Conservation (phyloP, 1,140 invertebrate genomes). For the Drosophila azteca region DNA sequence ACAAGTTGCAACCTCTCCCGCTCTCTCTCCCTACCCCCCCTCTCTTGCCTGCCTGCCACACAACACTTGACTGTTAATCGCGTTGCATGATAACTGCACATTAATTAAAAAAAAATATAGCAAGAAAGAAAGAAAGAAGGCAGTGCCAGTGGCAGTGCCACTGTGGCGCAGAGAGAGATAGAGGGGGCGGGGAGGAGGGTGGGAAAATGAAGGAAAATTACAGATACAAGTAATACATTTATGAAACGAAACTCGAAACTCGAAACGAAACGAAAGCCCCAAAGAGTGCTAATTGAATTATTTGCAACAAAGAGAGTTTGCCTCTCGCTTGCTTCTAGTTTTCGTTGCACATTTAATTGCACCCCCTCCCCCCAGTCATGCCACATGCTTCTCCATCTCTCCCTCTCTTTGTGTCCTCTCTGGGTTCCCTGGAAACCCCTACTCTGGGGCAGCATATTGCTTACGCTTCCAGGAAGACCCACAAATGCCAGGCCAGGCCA, state of each 20-base stretch:
- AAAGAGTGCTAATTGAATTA: slow-evolving; percentile 80
- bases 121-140: slow-evolving; percentile 38
- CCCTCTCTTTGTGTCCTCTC: too few species aligned
- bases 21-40: too few species aligned
- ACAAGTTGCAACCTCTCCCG: slow-evolving; percentile 62
- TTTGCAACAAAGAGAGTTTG: slow-evolving; percentile 62
- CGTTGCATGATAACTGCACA: slow-evolving; percentile 80
- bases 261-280: slow-evolving; percentile 2
- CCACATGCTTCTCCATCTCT: too few species aligned
- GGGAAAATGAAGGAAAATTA: slow-evolving; percentile 33
- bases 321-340: slow-evolving; percentile 60
- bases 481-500: slow-evolving; percentile 61
- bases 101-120: slow-evolving; percentile 67
- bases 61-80: slow-evolving; percentile 69
- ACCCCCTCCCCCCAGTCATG: background rate
- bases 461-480: slow-evolving; percentile 77
- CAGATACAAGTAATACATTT: slow-evolving; percentile 75
- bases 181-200: too few species aligned
- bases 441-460: slow-evolving; percentile 47
- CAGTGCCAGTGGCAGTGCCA: too few species aligned
- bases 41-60: too few species aligned
- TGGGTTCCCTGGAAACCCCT: background rate
- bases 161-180: too few species aligned
- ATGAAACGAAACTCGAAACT: slow-evolving; percentile 73
- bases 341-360: slow-evolving; percentile 68